Conservation (phyloP, 2,113 vertebrate genomes). For the Mellivora capensis region DNA sequence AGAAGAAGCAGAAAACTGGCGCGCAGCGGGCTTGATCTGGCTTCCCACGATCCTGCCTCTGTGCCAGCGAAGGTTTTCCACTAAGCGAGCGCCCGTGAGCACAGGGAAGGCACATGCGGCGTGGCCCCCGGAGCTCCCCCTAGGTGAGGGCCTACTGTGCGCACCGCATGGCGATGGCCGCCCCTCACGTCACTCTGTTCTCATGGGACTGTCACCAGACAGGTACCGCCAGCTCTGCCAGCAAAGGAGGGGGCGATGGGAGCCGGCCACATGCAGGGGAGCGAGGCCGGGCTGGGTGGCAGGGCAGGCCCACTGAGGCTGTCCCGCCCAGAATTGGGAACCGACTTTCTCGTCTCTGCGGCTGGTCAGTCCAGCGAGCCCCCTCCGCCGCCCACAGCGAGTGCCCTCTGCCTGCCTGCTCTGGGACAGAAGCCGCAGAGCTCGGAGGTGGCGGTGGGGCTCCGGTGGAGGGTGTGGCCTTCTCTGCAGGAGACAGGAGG, state of each 20-base stretch:
- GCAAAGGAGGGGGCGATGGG: neutral
- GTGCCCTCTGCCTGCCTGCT: neutral
- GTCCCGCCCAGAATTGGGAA: no score
- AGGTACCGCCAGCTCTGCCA: neutral
- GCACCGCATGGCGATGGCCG: accelerated
- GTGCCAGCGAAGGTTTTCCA: neutral
- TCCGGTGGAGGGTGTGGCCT: no score
- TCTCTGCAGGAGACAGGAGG: no score
- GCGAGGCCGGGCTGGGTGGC: accelerated
- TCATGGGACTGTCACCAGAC: accelerated
- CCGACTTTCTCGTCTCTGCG: no score
- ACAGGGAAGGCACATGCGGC: accelerated
- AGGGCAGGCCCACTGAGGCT: neutral
- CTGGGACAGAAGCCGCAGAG: neutral
- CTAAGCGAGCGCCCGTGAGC: accelerated
- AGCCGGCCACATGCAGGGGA: accelerated
- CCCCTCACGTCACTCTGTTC: neutral
- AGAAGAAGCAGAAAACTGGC: neutral
- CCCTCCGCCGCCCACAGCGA: accelerated
- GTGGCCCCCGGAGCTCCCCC: accelerated
- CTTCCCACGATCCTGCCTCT: neutral
- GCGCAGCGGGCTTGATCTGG: neutral
- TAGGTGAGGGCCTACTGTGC: neutral
- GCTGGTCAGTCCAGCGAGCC: no score
- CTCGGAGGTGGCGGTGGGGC: no score